Evolutionary conservation across 1,140 invertebrate genomes (phyloP).

Genomic region (Copidosoma floridanum): DNA sequence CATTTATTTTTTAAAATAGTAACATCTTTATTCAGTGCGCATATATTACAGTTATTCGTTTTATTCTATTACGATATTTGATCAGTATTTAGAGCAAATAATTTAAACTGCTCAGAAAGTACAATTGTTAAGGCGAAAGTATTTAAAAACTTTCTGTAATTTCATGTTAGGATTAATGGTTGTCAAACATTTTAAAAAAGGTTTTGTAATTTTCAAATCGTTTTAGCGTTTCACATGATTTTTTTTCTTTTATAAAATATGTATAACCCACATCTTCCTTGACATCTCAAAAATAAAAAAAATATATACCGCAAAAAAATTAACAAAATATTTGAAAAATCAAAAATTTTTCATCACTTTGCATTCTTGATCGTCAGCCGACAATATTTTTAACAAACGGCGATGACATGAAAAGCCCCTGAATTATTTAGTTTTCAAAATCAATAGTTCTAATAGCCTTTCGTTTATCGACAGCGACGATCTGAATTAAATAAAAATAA

Average conservation of each 20-base stretch:
- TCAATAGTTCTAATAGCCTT: background rate
- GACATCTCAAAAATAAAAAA: too few relatives aligned
- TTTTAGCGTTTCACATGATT: too few relatives aligned
- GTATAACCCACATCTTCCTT: too few relatives aligned
- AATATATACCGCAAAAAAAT: too few relatives aligned
- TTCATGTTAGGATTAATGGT: too few relatives aligned
- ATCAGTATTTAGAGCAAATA: constrained; percentile 28
- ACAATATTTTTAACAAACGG: too few relatives aligned
- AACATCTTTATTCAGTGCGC: constrained; percentile 56
- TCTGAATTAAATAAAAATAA: constrained; percentile 41
- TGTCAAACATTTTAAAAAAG: too few relatives aligned
- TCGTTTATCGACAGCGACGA: constrained; percentile 30
- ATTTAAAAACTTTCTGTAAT: background rate
- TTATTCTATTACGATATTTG: constrained; percentile 35
- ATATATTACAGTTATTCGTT: constrained; percentile 56
- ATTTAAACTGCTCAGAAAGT: constrained; percentile 36
- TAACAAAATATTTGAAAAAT: too few relatives aligned
- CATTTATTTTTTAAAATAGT: constrained; percentile 53
- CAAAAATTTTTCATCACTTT: too few relatives aligned
- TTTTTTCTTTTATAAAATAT: too few relatives aligned
- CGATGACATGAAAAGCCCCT: background rate
- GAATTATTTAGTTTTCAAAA: background rate
- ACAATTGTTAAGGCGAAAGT: constrained; percentile 26
- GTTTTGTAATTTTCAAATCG: too few relatives aligned
- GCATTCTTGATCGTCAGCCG: too few relatives aligned